These are phyloP conservation scores for Drosophila lacertosa DNA, from an alignment of 1,140 invertebrate genomes.

Conservation along the genomic window DNA sequence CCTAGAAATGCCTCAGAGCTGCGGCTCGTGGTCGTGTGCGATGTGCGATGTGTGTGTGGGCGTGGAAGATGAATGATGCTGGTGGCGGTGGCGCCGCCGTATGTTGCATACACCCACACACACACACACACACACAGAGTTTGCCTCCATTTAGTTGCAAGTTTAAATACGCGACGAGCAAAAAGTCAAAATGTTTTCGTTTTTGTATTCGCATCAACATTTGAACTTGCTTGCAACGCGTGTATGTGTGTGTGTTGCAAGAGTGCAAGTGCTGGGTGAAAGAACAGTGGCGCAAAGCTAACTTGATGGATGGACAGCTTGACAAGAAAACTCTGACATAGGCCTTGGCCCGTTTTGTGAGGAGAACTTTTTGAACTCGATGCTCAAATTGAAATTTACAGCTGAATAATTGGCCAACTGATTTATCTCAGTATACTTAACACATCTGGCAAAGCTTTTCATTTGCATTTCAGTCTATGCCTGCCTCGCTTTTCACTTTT, in stretches of 20 bases:
- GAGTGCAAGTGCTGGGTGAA: background rate
- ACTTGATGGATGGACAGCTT: slow-evolving; percentile 60
- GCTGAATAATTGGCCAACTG: background rate
- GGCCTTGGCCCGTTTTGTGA: slow-evolving; percentile 32
- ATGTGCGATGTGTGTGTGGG: slow-evolving; percentile 18
- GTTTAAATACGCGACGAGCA: slow-evolving; percentile 65
- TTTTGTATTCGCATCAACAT: slow-evolving; percentile 55
- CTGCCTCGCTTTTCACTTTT: background rate
- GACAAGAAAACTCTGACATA: slow-evolving; percentile 59
- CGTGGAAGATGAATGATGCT: slow-evolving; percentile 76
- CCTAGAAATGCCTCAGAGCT: slow-evolving; percentile 13
- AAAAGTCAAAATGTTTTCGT: slow-evolving; percentile 65
- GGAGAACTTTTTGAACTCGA: slow-evolving; percentile 3
- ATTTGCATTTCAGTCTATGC: background rate
- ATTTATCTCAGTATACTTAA: background rate
- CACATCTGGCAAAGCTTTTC: background rate
- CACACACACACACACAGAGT: slow-evolving; percentile 10
- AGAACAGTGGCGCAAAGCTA: slow-evolving; percentile 6
- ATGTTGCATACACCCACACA: slow-evolving; percentile 40
- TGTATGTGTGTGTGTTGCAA: slow-evolving; percentile 3
- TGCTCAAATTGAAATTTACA: slow-evolving; percentile 26
- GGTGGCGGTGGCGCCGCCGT: slow-evolving; percentile 43
- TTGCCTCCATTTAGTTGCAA: slow-evolving; percentile 73
- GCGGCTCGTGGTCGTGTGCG: background rate
- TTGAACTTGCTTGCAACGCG: slow-evolving; percentile 4